phyloP scores from a whole-genome alignment of 30 jellyfish, hydroid and myxozoan genomes.

The Chironex yamaguchii region DNA sequence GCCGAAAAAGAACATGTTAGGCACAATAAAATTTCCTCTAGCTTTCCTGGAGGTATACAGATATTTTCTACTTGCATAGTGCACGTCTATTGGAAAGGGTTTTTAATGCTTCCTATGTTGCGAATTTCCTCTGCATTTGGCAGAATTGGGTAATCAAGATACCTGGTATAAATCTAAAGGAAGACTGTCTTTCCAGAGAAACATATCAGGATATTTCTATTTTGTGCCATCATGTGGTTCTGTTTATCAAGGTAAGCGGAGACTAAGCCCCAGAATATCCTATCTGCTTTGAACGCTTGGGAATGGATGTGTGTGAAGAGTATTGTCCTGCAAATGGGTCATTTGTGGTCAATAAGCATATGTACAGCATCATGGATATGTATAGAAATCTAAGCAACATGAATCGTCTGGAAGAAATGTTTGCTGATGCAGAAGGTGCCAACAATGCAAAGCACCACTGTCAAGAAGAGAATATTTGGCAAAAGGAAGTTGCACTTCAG shows the following conservation, averaged over 20 bases:
- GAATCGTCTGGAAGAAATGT: constrained; percentile 15
- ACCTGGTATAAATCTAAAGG: constrained; percentile 13
- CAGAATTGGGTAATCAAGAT: constrained; percentile 18
- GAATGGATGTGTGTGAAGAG: constrained; percentile 30
- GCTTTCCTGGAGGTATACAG: constrained; percentile 35
- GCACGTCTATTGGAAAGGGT: background rate
- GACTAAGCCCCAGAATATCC: constrained; percentile 49
- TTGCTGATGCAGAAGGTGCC: constrained; percentile 44
- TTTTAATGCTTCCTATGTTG: background rate
- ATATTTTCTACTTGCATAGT: constrained; percentile 6
- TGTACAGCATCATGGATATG: constrained; percentile 24
- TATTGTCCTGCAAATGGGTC: constrained; percentile 15
- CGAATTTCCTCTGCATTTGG: constrained; percentile 26
- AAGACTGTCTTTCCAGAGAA: constrained; percentile 26
- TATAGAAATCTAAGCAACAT: constrained; percentile 27
- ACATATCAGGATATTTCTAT: constrained; percentile 23
- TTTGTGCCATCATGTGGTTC: constrained; percentile 50
- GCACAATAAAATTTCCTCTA: constrained; percentile 28
- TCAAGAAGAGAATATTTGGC: constrained; percentile 14
- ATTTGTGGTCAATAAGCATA: constrained; percentile 32
- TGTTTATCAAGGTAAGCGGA: constrained; percentile 11
- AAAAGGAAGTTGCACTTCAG: constrained; percentile 6
- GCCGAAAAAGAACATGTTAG: constrained; percentile 27
- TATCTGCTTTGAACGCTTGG: constrained; percentile 32
- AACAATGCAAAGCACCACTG: constrained; percentile 26